Base-by-base conservation (phyloP, 2,888 invertebrate genomes). In the Automeris io region DNA sequence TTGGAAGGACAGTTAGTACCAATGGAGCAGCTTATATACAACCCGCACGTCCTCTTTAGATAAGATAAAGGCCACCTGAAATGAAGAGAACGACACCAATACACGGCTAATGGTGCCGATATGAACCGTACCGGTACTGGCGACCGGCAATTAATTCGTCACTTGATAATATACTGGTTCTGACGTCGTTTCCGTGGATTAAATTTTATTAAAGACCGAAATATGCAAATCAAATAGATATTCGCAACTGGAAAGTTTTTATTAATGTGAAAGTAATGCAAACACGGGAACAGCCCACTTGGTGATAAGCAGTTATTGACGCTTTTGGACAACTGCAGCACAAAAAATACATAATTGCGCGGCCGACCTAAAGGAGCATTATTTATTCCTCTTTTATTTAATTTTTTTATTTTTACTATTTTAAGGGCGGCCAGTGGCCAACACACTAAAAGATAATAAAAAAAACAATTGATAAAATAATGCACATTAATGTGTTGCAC, bases 31-130 rank as follows among this genome's bases (percentile, higher is more conserved):
- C 62, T 65, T 73, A 74, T 75, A 70, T 72, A 70, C 70, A 68
- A 63, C 82, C 83, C 85, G 83, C 81, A 86, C 86, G 86, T 86
- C 85, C 85, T 85, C 82, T 82, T 79, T 86, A 79, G 85, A 86
- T 86, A 80, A 86, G 85, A 86, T 85, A 86, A 78, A 71, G 76
- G 74, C 72, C 70, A 78, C 71, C 71, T 75, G 72, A 76, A 79
- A 70, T 66, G 68, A 62, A 71, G 57, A 65, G 69, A 67, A 61
- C 72, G 82, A 74, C 85, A 82, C 78, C 78, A 80, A 81, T 81
- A 72, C 69, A 63, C 59, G 56, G 54, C 63, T 80, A 80, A 80
- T 78, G 75, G 71, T 70, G 69, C 67, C 59, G 75, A 77, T 74
- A 76, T 42, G 41, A 11, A 18, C 40, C 45, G 56, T 45, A 54